Evolutionary conservation across 1,140 invertebrate genomes (phyloP), one percentile per base, ranked within the genome.

Genomic region (Drosophila tristis): DNA sequence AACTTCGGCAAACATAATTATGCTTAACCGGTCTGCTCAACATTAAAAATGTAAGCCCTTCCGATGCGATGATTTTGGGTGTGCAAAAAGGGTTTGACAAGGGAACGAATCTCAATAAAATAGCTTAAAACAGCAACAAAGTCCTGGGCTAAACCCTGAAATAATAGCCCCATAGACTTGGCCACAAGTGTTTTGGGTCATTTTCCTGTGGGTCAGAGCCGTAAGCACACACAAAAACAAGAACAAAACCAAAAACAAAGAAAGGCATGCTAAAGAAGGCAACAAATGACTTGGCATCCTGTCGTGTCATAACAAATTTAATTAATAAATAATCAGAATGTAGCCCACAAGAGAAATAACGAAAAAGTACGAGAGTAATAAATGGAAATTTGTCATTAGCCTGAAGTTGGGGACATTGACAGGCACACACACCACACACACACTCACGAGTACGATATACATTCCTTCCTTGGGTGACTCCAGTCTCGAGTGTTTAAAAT

Each of bases 281-380:
- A 49, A 53, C 42, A 59, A 66, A 63, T 67, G 73, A 78, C 72
- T 78, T 71, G 64, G 59, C 61, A 63, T 75, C 61, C 65, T 71
- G 63, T 45, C 65, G 64, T 82, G 74, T 75, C 84, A 87, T 78
- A 63, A 78, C 72, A 89, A 87, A 89, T 87, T 87, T 87, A 89
- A 87, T 87, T 87, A 87, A 87, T 87, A 87, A 87, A 87, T 87
- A 87, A 87, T 87, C 84, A 75, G 84, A 87, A 77, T 89, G 74
- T 80, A 64, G 49, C 84, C 84, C 84, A 77, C 84, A 77, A 71
- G 84, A 84, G 84, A 80, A 84, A 87, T 87, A 89, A 74, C 65
- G 49, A 43, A 65, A 50, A 72, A 53, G 39, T 31, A 58, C 48
- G 26, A 58, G 16, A 49, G 48, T 63, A 71, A 58, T 71, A 54